A percentile compares a stretch with the other conserved stretches of the same genome.
Evolutionary conservation across 2,797 vertebrate species (phyloP).

Genomic region (Leptatherina wallacei): DNA sequence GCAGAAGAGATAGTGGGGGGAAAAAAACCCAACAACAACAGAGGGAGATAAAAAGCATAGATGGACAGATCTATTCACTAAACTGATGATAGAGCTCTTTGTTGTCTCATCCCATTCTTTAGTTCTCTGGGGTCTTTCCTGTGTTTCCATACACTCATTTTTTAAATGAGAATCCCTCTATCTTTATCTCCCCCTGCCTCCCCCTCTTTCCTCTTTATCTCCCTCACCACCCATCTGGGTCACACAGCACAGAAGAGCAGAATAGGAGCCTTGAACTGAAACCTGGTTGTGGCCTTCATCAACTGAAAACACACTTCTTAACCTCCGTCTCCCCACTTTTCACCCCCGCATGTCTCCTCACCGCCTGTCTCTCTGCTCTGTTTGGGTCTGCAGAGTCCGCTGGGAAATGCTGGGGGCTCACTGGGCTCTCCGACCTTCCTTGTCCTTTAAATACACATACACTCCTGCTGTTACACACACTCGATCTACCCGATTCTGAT

Average conservation of each 20-base stretch:
- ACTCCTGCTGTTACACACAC: constrained; percentile 25
- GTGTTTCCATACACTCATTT: constrained; percentile 61
- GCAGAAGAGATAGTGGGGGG: constrained; percentile 53
- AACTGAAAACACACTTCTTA: constrained; percentile 60
- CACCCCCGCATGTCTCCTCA: constrained; percentile 33
- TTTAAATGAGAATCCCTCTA: constrained; percentile 67
- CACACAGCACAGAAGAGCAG: constrained; percentile 51
- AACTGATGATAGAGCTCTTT: constrained; percentile 77
- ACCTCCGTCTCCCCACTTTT: constrained; percentile 49
- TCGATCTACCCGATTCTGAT: constrained; percentile 50
- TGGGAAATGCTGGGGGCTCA: constrained; percentile 55
- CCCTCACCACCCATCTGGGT: constrained; percentile 71
- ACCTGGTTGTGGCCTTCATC: constrained; percentile 67
- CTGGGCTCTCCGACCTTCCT: constrained; percentile 63
- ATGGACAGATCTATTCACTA: constrained; percentile 77
- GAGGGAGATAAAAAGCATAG: constrained; percentile 67
- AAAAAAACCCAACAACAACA: constrained; percentile 49
- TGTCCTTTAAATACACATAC: constrained; percentile 64
- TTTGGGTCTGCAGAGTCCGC: constrained; percentile 40
- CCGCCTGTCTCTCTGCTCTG: constrained; percentile 1
- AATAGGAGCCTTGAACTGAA: constrained; percentile 37
- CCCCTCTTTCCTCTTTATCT: constrained; percentile 36
- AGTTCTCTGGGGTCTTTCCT: constrained; percentile 69
- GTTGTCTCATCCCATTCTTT: constrained; percentile 75
- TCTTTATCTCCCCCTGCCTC: constrained; percentile 47